phyloP scores from a whole-genome alignment of 2,797 vertebrate species.

The Galaxias olidus region DNA sequence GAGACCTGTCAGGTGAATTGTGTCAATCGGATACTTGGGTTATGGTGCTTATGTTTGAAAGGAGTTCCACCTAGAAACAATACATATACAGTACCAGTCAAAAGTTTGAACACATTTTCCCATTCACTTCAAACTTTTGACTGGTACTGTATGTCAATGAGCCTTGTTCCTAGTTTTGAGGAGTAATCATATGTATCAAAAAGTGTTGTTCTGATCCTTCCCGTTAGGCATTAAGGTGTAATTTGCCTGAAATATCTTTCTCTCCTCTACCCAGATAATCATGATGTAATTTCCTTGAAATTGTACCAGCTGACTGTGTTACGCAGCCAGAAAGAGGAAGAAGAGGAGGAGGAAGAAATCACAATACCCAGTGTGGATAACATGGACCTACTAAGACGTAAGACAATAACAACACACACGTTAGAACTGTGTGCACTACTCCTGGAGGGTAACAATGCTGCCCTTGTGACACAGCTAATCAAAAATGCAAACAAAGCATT shows the following conservation, averaged over 20 bases:
- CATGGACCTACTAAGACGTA: slow-evolving; percentile 82
- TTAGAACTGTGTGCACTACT: neutral
- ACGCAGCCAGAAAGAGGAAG: slow-evolving; percentile 81
- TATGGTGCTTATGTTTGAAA: too few relatives aligned
- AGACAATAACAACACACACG: slow-evolving; percentile 21
- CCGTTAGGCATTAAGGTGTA: too few relatives aligned
- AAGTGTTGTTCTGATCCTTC: too few relatives aligned
- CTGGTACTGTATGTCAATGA: too few relatives aligned
- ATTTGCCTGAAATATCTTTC: neutral
- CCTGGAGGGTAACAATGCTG: neutral
- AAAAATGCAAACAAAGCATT: neutral
- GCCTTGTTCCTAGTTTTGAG: too few relatives aligned
- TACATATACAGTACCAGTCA: too few relatives aligned
- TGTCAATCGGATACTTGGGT: too few relatives aligned
- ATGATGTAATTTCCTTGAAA: slow-evolving; percentile 93
- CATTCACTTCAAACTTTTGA: too few relatives aligned
- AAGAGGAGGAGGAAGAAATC: slow-evolving; percentile 84
- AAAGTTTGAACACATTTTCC: too few relatives aligned
- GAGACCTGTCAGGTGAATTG: slow-evolving; percentile 90
- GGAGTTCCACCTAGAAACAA: too few relatives aligned
- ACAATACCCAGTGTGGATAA: slow-evolving; percentile 92
- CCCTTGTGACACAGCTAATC: neutral
- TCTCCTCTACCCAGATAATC: slow-evolving; percentile 82
- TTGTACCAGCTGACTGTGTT: slow-evolving; percentile 91
- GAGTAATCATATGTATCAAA: too few relatives aligned